Evolutionary conservation across 2,113 vertebrate species (phyloP).

Genomic region (Grammomys dolichurus): DNA sequence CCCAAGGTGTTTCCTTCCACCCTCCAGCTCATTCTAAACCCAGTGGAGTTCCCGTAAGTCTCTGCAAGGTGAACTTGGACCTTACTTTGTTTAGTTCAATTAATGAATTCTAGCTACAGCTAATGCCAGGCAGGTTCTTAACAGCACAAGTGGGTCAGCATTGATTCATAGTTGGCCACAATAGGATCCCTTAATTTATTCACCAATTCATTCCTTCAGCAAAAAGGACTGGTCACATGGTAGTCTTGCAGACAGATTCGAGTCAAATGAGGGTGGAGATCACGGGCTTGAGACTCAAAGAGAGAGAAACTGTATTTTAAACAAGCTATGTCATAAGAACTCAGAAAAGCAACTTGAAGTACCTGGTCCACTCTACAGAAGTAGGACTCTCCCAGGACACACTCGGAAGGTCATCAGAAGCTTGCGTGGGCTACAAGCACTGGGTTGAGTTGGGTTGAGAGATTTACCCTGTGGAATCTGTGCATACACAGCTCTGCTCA

Average conservation of each 20-base stretch:
- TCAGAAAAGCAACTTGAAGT: neutral
- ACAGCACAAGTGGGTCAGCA: neutral
- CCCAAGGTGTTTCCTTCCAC: neutral
- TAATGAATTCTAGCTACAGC: neutral
- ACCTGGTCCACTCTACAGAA: neutral
- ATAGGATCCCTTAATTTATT: neutral
- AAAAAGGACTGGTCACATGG: neutral
- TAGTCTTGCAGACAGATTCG: neutral
- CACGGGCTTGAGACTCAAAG: neutral
- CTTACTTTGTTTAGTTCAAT: neutral
- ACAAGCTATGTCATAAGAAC: neutral
- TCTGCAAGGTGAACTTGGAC: neutral
- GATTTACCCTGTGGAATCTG: neutral
- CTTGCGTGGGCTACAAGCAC: fast-evolving
- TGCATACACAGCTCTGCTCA: neutral
- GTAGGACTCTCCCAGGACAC: neutral
- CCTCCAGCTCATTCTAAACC: neutral
- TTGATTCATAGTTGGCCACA: neutral
- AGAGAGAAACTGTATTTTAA: neutral
- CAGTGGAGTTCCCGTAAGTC: neutral
- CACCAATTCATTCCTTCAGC: neutral
- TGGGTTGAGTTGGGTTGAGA: neutral
- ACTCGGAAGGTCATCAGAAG: neutral
- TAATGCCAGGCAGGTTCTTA: neutral
- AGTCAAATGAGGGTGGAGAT: too few species aligned